phyloP scores from a whole-genome alignment of 2,888 invertebrate genomes.

The Andrena camellia region DNA sequence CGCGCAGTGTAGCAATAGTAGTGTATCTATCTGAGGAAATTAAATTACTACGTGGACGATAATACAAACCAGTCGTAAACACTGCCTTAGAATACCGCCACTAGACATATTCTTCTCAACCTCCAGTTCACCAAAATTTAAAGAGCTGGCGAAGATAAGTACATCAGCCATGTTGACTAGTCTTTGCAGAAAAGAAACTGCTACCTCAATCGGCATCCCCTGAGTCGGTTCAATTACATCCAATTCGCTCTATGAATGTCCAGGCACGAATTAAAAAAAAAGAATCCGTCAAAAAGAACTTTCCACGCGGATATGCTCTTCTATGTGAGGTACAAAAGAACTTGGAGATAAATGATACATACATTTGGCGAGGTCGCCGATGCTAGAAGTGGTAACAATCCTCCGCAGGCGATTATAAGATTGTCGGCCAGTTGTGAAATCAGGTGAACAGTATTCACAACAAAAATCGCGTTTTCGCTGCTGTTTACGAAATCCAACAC shows the following conservation, averaged over 20 bases:
- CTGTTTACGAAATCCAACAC: constrained; percentile 99
- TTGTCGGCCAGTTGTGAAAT: constrained; percentile 99
- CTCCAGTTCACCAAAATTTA: constrained; percentile 99
- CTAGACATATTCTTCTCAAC: constrained; percentile 99
- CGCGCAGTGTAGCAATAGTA: constrained; percentile 14
- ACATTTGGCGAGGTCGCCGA: constrained; percentile 99
- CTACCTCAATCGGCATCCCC: constrained; percentile 99
- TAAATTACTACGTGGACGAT: constrained; percentile 53
- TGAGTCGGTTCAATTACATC: constrained; percentile 99
- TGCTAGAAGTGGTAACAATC: constrained; percentile 97
- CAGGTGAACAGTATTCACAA: constrained; percentile 99
- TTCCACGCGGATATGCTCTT: constrained; percentile 50
- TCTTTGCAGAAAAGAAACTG: constrained; percentile 98
- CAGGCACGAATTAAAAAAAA: constrained; percentile 63
- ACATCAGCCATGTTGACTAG: constrained; percentile 99
- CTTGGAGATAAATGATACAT: constrained; percentile 84
- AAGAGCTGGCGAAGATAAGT: constrained; percentile 98
- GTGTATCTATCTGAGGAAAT: constrained; percentile 43
- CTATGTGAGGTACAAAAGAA: constrained; percentile 37
- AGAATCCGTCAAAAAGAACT: constrained; percentile 43
- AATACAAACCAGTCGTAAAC: constrained; percentile 93
- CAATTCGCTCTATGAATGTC: constrained; percentile 93
- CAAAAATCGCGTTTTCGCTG: constrained; percentile 99
- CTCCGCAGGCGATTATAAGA: constrained; percentile 99
- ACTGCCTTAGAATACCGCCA: constrained; percentile 99